Base-by-base conservation (phyloP, 2,888 invertebrate species). In the Candidula unifasciata region DNA sequence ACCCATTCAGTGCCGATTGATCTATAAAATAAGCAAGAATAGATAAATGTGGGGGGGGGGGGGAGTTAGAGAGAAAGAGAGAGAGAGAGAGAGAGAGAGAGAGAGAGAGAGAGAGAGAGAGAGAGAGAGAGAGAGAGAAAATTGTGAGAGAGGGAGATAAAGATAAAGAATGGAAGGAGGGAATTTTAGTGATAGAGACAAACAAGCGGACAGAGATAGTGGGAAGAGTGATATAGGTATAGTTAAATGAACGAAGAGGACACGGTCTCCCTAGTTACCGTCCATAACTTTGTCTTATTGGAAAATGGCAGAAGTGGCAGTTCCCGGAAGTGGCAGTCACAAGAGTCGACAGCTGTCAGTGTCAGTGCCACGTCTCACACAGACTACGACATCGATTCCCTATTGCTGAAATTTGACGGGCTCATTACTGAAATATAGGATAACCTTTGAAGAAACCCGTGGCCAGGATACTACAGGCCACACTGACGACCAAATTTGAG, bases 281-380 rank as follows among this genome's bases (percentile, higher is more conserved):
- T 24, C 18, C 60, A 3, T 3, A n/a, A 8, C 3, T 24, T 71
- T 35, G 71, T 37, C 24, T 71, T 71, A 71, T 71, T 37, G 37
- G 71, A 71, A 71, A 71, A 71, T 71, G 71, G 71, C 71, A 71
- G 37, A 71, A 71, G 24, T 71, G 71, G 37, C 71, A 71, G 6
- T 37, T 37, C 71, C 37, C 71, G 71, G 37, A 37, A 71, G 37
- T 37, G 21, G 21, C 71, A 71, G 35, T 71, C 71, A 71, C 37
- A 37, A 71, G 35, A 21, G 13, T 24, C 71, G 71, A 71, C 71
- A 71, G 18, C 71, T 71, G 71, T 37, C 71, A 71, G 71, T 71
- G 71, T 71, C 71, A 71, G 2, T 6, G 33, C 37, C 21, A 71
- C 16, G 35, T 71, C 71, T 71, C 71, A 37, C 71, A 35, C 69